Percentiles rank a stretch among this genome's conserved stretches.
These are phyloP conservation scores for Galerucella nymphaeae DNA, from an alignment of 2,888 invertebrate species.

Conservation along the genomic window DNA sequence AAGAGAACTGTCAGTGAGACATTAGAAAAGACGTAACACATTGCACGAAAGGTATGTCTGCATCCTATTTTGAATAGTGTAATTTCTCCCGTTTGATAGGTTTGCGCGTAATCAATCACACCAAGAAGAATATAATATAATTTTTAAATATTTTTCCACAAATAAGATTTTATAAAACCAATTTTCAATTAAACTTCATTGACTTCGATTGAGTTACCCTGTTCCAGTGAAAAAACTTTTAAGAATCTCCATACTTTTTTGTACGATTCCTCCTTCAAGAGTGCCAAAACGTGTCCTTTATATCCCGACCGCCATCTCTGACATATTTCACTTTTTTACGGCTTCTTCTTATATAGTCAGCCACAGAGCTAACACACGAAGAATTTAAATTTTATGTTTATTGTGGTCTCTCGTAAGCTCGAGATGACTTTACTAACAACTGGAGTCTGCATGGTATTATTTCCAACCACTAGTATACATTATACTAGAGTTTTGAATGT, in stretches of 20 bases:
- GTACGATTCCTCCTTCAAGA: conserved; percentile 33
- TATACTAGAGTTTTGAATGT: too few relatives aligned
- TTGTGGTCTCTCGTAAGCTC: conserved; percentile 46
- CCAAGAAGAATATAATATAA: too few relatives aligned
- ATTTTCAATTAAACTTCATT: background rate
- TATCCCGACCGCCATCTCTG: conserved; percentile 42
- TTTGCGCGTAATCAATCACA: too few relatives aligned
- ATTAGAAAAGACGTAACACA: too few relatives aligned
- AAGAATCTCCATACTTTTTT: background rate
- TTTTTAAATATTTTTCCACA: too few relatives aligned
- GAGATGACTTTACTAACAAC: conserved; percentile 43
- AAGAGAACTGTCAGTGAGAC: too few relatives aligned
- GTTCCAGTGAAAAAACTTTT: background rate
- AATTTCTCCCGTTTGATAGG: too few relatives aligned
- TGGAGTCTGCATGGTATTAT: background rate
- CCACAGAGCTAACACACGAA: conserved; percentile 41
- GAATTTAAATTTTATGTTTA: conserved; percentile 55
- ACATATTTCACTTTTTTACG: conserved; percentile 55
- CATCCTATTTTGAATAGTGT: too few relatives aligned
- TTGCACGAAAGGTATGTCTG: too few relatives aligned
- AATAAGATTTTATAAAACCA: too few relatives aligned
- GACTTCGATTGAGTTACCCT: conserved; percentile 9
- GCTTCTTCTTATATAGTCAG: conserved; percentile 42
- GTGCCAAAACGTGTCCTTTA: conserved; percentile 57
- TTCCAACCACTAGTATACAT: too few relatives aligned